These are phyloP conservation scores for Parasteatoda tepidariorum DNA, from an alignment of 1,140 invertebrate genomes.

Conservation along the genomic window DNA sequence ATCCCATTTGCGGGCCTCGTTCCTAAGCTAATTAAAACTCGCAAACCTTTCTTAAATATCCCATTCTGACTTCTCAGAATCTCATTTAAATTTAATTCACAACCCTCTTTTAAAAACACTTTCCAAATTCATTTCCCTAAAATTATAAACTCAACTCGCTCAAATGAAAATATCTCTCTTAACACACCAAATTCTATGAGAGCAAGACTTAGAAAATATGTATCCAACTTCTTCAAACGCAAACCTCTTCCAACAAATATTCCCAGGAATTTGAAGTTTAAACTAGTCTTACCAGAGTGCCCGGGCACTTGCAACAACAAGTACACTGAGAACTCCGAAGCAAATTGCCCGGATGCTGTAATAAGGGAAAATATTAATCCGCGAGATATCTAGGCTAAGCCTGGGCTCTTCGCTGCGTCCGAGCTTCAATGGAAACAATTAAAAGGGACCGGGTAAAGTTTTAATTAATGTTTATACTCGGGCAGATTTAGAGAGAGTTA, in stretches of 20 bases:
- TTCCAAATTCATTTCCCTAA: background rate
- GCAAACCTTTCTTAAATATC: background rate
- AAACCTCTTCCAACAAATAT: background rate
- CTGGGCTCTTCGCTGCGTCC: background rate
- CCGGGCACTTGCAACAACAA: background rate
- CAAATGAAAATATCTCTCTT: background rate
- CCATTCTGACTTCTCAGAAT: background rate
- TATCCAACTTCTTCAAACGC: background rate
- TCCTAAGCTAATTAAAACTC: background rate
- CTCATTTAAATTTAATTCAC: background rate
- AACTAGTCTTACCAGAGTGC: background rate
- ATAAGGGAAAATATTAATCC: slow-evolving; percentile 56
- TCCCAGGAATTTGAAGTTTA: background rate
- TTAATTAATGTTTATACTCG: slow-evolving; percentile 58
- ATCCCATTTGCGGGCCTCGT: background rate
- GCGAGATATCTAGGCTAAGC: slow-evolving; percentile 40
- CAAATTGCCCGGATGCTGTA: slow-evolving; percentile 32
- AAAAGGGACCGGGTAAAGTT: slow-evolving; percentile 51
- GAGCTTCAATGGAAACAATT: slow-evolving; percentile 54
- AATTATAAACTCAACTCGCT: background rate
- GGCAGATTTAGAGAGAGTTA: slow-evolving; percentile 36
- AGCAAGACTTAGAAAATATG: background rate
- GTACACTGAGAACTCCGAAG: slow-evolving; percentile 2
- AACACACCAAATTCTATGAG: background rate
- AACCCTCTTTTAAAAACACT: no score